Base-by-base conservation (phyloP, 2,797 vertebrate genomes). In the Molossus molossus region DNA sequence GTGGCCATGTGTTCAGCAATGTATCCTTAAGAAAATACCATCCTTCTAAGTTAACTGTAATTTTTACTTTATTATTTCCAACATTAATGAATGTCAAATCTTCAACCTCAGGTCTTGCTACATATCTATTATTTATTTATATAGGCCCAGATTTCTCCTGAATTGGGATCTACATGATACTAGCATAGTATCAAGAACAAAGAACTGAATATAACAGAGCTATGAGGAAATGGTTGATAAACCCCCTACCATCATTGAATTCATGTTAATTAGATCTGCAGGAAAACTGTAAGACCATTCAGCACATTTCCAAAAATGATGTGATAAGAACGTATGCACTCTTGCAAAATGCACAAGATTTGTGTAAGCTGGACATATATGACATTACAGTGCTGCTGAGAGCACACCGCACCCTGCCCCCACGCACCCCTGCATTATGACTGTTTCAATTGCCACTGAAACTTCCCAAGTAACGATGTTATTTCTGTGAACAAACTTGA, bases 11-110 rank as follows among this genome's bases (percentile, higher is more conserved):
- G 23, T 96, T 97, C 94, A 95, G 64, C 94, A 87, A 85, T 84
- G 77, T 96, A 94, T 96, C 96, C 89, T 96, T 92, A 97, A 94
- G 18, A 97, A 88, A 96, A 93, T 83, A 69, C 29, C 87, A 45
- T 94, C 72, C 92, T 91, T 97, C 60, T 80, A 91, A 94, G 84
- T 86, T 73, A 80, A 72, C 77, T 33, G 2, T 90, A 72, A 67
- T 91, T 72, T 95, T 88, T 87, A 77, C 60, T 69, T 57, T 76
- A 60, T 82, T 70, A 14, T 86, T 94, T 75, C 94, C 87, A 90
- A 53, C 67, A 79, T 85, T 94, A 95, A 69, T 29, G 23, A 90
- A 90, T 33, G 3, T 91, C 20, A 93, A 27, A 77, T 81, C 83
- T 94, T 77, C 62, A 92, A 5, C 27, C 21, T 97, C 29, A 82